These are phyloP conservation scores for Ursus arctos DNA, from an alignment of 2,113 vertebrate genomes.

Conservation along the genomic window DNA sequence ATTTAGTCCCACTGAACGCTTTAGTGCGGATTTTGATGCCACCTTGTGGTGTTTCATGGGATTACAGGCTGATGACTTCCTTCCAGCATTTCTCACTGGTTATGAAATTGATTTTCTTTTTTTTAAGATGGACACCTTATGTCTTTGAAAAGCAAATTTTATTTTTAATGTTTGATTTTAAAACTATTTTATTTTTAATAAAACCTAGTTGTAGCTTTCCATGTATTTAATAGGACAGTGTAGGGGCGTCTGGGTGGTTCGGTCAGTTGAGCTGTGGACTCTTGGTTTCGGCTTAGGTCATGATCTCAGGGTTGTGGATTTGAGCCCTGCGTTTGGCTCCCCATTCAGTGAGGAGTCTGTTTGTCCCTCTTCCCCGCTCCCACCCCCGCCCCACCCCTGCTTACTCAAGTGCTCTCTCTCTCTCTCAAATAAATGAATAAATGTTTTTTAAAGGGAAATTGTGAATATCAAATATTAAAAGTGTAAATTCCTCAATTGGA, in stretches of 20 bases:
- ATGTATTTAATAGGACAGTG: not conserved
- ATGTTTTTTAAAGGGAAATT: conserved; percentile 40
- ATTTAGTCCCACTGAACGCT: accelerated
- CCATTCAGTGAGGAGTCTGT: not conserved
- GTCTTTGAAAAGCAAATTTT: not conserved
- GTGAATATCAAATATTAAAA: conserved; percentile 66
- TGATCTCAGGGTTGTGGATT: not conserved
- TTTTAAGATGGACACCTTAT: not conserved
- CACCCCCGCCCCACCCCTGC: not conserved
- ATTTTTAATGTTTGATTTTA: not conserved
- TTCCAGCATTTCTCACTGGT: not conserved
- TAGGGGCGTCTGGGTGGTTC: not conserved
- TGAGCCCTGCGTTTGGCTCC: not conserved
- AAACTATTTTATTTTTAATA: not conserved
- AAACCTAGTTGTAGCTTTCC: not conserved
- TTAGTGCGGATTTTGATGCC: not conserved
- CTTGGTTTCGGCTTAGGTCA: not conserved
- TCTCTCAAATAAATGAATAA: not conserved
- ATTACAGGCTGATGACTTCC: not conserved
- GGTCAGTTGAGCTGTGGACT: not conserved
- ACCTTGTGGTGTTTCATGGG: not conserved
- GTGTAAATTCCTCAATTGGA: conserved; percentile 64
- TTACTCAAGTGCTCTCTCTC: not conserved
- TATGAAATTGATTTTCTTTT: not conserved
- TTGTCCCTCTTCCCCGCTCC: not conserved